A percentile compares a stretch with the other conserved stretches of the same genome.
Conservation (phyloP, 1,140 invertebrate genomes). For the Steinernema feltiae region DNA sequence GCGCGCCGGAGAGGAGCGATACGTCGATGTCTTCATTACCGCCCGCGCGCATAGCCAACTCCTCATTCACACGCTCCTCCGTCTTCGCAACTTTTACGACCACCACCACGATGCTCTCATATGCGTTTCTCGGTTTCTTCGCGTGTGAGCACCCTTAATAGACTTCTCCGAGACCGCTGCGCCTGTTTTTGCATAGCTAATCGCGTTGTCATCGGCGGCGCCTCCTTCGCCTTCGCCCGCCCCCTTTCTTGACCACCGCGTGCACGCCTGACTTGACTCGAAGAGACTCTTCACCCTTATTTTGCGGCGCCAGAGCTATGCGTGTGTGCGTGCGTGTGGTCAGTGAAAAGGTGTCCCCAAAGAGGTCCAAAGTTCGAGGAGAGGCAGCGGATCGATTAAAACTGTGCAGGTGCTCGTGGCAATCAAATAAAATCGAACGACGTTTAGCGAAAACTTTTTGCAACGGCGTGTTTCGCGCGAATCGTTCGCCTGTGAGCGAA, state of each 20-base stretch:
- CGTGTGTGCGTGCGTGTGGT: too few species aligned
- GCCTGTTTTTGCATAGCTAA: conserved; percentile 14
- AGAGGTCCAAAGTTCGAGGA: neutral
- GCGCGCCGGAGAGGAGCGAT: too few species aligned
- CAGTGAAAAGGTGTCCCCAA: too few species aligned
- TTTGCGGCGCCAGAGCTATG: too few species aligned
- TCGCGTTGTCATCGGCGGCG: neutral
- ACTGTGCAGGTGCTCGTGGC: neutral
- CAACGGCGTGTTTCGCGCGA: neutral
- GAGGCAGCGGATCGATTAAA: neutral
- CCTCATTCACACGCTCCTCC: neutral
- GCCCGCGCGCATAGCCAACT: too few species aligned
- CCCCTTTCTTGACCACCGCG: conserved; percentile 10
- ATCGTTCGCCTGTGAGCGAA: neutral
- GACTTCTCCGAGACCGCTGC: neutral
- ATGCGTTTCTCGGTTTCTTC: neutral
- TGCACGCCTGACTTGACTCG: conserved; percentile 8
- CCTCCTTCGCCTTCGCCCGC: neutral
- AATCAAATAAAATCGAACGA: neutral
- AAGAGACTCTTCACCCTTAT: neutral
- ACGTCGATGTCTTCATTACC: too few species aligned
- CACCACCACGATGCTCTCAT: neutral
- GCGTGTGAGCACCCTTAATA: conserved; percentile 2
- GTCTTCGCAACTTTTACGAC: neutral
- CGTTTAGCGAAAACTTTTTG: neutral